Base-by-base conservation (phyloP, 2,888 invertebrate genomes). In the Agonopterix arenella region DNA sequence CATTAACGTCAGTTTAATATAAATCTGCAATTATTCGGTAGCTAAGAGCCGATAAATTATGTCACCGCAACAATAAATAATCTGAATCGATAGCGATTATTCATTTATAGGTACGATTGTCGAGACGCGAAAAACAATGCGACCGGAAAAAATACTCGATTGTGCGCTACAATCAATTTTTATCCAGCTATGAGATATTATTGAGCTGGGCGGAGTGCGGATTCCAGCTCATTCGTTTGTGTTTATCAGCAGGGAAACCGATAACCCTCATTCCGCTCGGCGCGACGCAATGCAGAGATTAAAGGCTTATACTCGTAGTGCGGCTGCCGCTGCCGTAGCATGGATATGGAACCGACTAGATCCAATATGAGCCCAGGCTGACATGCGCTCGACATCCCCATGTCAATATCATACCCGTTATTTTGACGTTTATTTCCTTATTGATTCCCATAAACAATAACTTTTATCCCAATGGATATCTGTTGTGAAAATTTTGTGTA, bases 231-330 rank as follows among this genome's bases (percentile, higher is more conserved):
- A 80, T 84, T 80, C 80, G 81, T 77, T 82, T 79, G 80, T 84
- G 80, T 85, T 84, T 85, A 83, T 85, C 83, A 79, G 77, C 60
- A 72, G 77, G 73, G 76, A 70, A 76, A 78, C 81, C 84, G 84
- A 86, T 86, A 85, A 82, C 80, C 81, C 84, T 80, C 84, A 82
- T 82, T 84, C 80, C 79, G 79, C 77, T 76, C 70, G 69, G 77
- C 70, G 77, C 84, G 85, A 83, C 84, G 84, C 85, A 84, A 81
- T 83, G 82, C 79, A 83, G 82, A 82, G 84, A 86, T 84, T 85
- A 86, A 82, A 82, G 76, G 86, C 76, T 84, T 84, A 81, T 74
- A 77, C 70, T 73, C 71, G 76, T 75, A 76, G 73, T 73, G 64
- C 68, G 72, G 70, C 64, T 66, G 67, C 66, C 75, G 76, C 73